phyloP scores from a whole-genome alignment of 2,888 invertebrate genomes.

The Ichneumoninae sp. region DNA sequence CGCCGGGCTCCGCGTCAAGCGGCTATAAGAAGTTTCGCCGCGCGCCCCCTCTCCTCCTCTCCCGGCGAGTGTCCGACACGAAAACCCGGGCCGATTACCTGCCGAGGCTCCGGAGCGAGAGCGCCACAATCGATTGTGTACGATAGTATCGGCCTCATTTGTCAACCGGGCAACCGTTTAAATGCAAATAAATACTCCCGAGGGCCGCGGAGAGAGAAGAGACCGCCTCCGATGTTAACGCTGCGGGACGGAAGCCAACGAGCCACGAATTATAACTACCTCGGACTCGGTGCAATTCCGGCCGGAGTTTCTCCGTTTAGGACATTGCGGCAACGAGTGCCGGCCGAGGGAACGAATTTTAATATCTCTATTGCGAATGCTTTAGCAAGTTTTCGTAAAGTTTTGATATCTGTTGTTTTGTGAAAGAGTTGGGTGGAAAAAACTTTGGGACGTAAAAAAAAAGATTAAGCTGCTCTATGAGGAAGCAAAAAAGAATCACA shows the following conservation, averaged over 20 bases:
- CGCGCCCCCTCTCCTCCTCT: conserved; percentile 12
- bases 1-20: conserved; percentile 8
- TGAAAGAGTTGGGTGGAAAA: neutral
- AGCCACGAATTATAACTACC: neutral
- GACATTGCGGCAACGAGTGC: neutral
- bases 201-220: conserved; percentile 41
- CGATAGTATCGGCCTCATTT: conserved; percentile 82
- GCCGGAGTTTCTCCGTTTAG: neutral
- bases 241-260: conserved; percentile 52
- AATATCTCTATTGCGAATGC: neutral
- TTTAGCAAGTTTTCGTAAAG: too few relatives aligned
- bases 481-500: too few relatives aligned
- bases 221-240: conserved; percentile 54
- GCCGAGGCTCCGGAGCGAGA: conserved; percentile 14
- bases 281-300: neutral
- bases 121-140: conserved; percentile 79
- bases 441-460: neutral
- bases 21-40: conserved; percentile 36
- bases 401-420: too few relatives aligned
- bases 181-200: conserved; percentile 78
- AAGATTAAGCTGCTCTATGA: too few relatives aligned
- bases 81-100: conserved; percentile 13
- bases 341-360: neutral
- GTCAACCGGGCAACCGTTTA: conserved; percentile 79
- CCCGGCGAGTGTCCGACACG: conserved; percentile 7